Evolutionary conservation across 2,113 vertebrate species (phyloP).

Genomic region (Leptodactylus fuscus): DNA sequence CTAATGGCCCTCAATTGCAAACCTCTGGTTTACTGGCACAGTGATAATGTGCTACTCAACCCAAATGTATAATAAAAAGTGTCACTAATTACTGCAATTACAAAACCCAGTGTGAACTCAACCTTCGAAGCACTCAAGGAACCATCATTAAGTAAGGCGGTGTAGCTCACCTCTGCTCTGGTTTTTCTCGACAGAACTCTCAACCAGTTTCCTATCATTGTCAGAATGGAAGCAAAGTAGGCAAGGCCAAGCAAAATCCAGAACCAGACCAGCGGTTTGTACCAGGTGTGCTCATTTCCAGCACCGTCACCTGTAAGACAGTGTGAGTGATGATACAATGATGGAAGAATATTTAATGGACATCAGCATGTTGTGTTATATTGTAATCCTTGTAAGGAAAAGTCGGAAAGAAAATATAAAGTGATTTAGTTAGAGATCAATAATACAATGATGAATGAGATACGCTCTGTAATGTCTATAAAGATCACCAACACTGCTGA

Average conservation of each 20-base stretch:
- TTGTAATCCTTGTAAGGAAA: background rate
- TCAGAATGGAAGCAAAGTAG: conserved; percentile 92
- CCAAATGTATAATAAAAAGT: too few species aligned
- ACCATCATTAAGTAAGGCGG: too few species aligned
- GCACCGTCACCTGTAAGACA: conserved; percentile 63
- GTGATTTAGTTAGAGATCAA: background rate
- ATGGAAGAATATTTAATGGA: too few species aligned
- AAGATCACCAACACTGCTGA: background rate
- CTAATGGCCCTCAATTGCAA: too few species aligned
- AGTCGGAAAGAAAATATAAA: background rate
- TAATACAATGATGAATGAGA: background rate
- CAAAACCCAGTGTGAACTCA: too few species aligned
- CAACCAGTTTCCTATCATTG: conserved; percentile 92
- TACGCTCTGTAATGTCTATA: background rate
- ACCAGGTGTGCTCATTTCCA: conserved; percentile 69
- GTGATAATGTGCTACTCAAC: too few species aligned
- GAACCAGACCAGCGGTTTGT: conserved; percentile 87
- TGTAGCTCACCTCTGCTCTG: conserved; percentile 80
- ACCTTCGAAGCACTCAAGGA: too few species aligned
- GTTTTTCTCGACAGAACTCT: conserved; percentile 85
- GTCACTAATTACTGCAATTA: too few species aligned
- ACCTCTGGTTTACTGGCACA: too few species aligned
- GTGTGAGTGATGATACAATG: conserved; percentile 9
- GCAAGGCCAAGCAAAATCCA: conserved; percentile 92
- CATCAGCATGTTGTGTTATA: too few species aligned